Evolutionary conservation across 2,797 vertebrate genomes (phyloP), one percentile per base, ranked within the genome.

Genomic region (Tiaroga cobitis): DNA sequence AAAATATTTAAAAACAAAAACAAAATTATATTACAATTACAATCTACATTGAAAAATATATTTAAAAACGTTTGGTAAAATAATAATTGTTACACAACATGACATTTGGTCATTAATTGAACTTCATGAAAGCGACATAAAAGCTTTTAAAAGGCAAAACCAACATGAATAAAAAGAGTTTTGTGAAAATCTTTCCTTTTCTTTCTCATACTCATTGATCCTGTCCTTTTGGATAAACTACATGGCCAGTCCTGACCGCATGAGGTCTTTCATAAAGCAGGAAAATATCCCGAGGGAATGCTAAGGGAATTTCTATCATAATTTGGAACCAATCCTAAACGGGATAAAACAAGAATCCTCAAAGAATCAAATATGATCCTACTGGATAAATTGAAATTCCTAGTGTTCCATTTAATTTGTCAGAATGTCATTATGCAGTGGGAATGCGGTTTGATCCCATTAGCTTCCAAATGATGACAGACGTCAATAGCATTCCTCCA

Each of bases 281-380:
- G 10, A 43, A 65, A 80, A 65, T 34, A 46, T 46, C 59, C 61
- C 7, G 41, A 32, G 59, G 78, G 26, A 68, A 79, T 37, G 26
- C 26, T 51, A 80, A 34, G 68, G 78, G 63, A 80, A 49, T 49
- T 80, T 24, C 39, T 29, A 49, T 24, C 61, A 32, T 80, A 37
- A 80, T 80, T 80, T 51, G 49, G 67, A 82, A 82, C 34, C 68
- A 72, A 82, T 82, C n/a, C 26, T 73, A 82, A 59, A 82, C 18
- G n/a, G 49, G 34, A 72, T 72, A 24, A 74, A 82, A 82, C 81
- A 82, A 61, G 26, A 63, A 81, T 82, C 51, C 18, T 72, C 81
- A 15, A 19, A 73, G 15, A 63, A 46, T 63, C 37, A 74, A 82
- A 82, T 37, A 73, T 46, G 69, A 73, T 82, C 80, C 68, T 5